A percentile compares a stretch with the other conserved stretches of the same genome.
Evolutionary conservation across 2,888 invertebrate genomes (phyloP).

Genomic region (Trachelus iudaicus): DNA sequence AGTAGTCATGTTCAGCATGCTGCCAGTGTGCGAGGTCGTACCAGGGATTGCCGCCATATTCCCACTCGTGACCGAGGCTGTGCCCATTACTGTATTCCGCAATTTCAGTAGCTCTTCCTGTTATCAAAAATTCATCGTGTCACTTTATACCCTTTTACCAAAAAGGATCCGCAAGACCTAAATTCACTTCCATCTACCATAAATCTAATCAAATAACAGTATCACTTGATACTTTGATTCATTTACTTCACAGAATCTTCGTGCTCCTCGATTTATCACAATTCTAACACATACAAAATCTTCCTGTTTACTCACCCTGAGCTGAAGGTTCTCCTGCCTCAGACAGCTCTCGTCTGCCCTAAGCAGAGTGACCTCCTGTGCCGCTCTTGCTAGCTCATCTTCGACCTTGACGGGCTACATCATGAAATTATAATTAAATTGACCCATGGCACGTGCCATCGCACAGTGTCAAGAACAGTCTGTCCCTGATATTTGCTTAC

Average conservation of each 20-base stretch:
- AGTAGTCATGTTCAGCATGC: conserved; percentile 37
- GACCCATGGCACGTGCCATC: background rate
- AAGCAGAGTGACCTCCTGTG: conserved; percentile 80
- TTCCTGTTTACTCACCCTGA: conserved; percentile 74
- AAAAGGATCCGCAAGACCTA: background rate
- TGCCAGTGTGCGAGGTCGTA: conserved; percentile 41
- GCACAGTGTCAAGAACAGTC: conserved; percentile 41
- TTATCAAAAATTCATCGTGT: conserved; percentile 8
- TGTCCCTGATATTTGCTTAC: conserved; percentile 64
- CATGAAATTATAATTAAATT: background rate
- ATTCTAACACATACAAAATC: conserved; percentile 1
- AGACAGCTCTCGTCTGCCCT: conserved; percentile 83
- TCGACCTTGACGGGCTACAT: conserved; percentile 55
- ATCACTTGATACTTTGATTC: background rate
- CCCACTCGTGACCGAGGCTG: conserved; percentile 36
- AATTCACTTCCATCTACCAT: background rate
- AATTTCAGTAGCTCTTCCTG: conserved; percentile 60
- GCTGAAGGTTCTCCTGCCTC: conserved; percentile 85
- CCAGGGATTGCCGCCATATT: conserved; percentile 46
- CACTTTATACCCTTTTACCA: background rate
- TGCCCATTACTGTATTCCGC: conserved; percentile 52
- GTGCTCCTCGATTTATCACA: conserved; percentile 1
- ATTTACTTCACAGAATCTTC: background rate
- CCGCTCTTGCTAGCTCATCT: conserved; percentile 74
- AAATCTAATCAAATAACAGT: background rate